phyloP scores from a whole-genome alignment of 1,140 invertebrate genomes.

The Trichonephila inaurata region DNA sequence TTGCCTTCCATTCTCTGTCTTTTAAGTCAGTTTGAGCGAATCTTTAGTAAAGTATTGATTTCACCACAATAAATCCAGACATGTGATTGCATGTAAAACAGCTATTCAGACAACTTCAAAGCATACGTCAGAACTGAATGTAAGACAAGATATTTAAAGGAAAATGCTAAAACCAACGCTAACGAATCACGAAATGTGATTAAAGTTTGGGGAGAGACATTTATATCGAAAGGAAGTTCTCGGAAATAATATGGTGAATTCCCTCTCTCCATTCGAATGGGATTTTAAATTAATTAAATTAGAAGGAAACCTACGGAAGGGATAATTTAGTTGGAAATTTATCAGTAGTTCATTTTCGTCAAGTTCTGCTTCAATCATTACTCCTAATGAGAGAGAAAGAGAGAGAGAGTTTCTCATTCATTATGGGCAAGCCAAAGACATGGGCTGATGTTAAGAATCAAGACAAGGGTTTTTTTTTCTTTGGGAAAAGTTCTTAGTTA shows the following conservation, averaged over 20 bases:
- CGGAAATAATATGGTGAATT: background rate
- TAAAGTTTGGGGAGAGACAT: background rate
- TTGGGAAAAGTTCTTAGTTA: background rate
- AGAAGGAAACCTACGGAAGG: background rate
- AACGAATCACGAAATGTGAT: slow-evolving; percentile 29
- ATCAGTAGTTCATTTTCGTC: slow-evolving; percentile 21
- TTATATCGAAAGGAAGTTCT: slow-evolving; percentile 33
- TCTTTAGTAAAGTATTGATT: too few species aligned
- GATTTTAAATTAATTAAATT: slow-evolving; percentile 54
- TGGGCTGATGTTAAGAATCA: background rate
- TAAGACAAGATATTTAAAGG: background rate
- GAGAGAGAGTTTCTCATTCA: background rate
- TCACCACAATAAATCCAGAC: too few species aligned
- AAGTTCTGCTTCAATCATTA: slow-evolving; percentile 13
- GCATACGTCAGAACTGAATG: background rate
- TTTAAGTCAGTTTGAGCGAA: too few species aligned
- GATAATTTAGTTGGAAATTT: slow-evolving; percentile 40
- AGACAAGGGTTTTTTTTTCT: background rate
- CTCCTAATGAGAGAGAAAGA: background rate
- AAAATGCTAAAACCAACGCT: background rate
- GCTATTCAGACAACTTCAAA: background rate
- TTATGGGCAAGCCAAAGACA: background rate
- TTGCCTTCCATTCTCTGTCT: too few species aligned
- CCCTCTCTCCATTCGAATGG: background rate
- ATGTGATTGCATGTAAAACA: too few species aligned